Percentiles rank a stretch among this genome's conserved stretches.
Evolutionary conservation across 1,140 invertebrate species (phyloP).

Genomic region (Achroia grisella): DNA sequence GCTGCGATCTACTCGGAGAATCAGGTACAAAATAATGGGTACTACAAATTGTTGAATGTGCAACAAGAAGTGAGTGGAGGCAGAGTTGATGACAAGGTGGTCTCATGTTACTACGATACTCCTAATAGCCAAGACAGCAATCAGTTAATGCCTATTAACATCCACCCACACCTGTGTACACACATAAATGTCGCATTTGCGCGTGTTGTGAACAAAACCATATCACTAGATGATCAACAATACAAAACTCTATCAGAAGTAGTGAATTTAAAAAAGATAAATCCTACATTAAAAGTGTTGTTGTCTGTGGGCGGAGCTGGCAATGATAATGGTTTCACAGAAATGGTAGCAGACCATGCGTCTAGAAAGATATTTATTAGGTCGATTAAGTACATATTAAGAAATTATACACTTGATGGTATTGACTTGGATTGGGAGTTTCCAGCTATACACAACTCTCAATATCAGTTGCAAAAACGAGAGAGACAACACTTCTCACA

Average conservation of each 20-base stretch:
- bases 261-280: slow-evolving; percentile 75
- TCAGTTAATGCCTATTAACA: slow-evolving; percentile 72
- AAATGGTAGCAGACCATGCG: slow-evolving; percentile 80
- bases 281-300: slow-evolving; percentile 84
- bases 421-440: slow-evolving; percentile 94
- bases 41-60: too few relatives aligned
- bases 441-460: slow-evolving; percentile 74
- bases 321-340: slow-evolving; percentile 77
- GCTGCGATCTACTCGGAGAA: too few relatives aligned
- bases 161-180: slow-evolving; percentile 83
- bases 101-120: slow-evolving; percentile 80
- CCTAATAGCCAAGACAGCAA: slow-evolving; percentile 36
- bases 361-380: slow-evolving; percentile 82
- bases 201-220: slow-evolving; percentile 76
- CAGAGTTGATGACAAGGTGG: slow-evolving; percentile 16
- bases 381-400: slow-evolving; percentile 77
- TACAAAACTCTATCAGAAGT: slow-evolving; percentile 72
- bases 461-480: slow-evolving; percentile 31
- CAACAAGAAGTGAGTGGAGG: too few relatives aligned
- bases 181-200: slow-evolving; percentile 88
- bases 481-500: slow-evolving; percentile 83
- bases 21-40: too few relatives aligned
- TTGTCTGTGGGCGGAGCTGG: slow-evolving; percentile 83
- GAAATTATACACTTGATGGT: slow-evolving; percentile 82
- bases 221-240: slow-evolving; percentile 66